Base-by-base conservation (phyloP, 1,140 invertebrate species). In the Triops cancriformis region DNA sequence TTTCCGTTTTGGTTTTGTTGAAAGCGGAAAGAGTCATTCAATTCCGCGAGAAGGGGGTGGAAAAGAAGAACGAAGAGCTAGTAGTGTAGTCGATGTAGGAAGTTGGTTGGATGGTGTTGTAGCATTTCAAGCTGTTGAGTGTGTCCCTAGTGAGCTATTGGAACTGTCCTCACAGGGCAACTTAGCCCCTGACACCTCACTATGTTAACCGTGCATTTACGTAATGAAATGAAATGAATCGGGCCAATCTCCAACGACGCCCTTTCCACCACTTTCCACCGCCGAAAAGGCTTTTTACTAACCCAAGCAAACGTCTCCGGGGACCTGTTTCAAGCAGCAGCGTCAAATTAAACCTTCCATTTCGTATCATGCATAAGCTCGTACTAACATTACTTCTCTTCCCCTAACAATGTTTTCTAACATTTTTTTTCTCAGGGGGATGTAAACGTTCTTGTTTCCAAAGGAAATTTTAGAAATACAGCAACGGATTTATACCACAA, bases 191-290 rank as follows among this genome's bases (percentile, higher is more conserved):
- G 51, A 64, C 51, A 64, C 51, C n/a, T 64, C 51, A 64, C 51
- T 64, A 64, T 64, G 51, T 64, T 64, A 64, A 64, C 51, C 51
- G 51, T 64, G 51, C 51, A 64, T 64, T 64, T 64, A 64, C 51
- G 51, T 64, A 64, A 64, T 64, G 51, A 64, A 64, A 64, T 64
- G 51, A 18, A 64, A 64, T 64, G 51, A 64, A 64, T 64, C 51
- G 51, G 51, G 51, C 51, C 51, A 64, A 64, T 64, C 51, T 64
- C 51, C 51, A 64, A 64, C 51, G 51, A 64, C 51, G 51, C 51
- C 51, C 51, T 64, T 64, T 64, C 51, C 51, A 64, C 51, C 51
- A 9, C 51, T 64, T 64, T 10, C 51, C 51, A 64, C 51, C 51
- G n/a, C 51, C 51, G 51, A 23, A 64, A 64, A 64, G 51, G 10